These are phyloP conservation scores for Anorthoa munda DNA, from an alignment of 2,888 invertebrate species.

Conservation along the genomic window DNA sequence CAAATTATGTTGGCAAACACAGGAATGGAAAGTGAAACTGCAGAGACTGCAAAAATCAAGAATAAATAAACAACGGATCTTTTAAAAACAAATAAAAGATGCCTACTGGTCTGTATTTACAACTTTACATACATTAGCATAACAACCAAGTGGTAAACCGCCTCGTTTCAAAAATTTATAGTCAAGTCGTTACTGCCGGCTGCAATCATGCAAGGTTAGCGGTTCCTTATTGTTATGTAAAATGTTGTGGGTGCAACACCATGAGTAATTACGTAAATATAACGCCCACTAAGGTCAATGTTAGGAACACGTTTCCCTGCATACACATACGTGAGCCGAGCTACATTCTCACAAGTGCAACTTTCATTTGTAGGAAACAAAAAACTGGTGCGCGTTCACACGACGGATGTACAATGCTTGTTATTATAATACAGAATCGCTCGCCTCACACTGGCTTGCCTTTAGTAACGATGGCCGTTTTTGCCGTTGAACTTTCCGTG, in stretches of 20 bases:
- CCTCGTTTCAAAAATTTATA: conserved; percentile 23
- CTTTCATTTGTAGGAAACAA: conserved; percentile 89
- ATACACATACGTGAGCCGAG: conserved; percentile 70
- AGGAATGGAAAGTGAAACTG: conserved; percentile 63
- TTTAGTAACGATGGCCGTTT: conserved; percentile 70
- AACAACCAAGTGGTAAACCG: not conserved
- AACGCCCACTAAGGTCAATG: conserved; percentile 80
- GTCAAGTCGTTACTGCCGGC: conserved; percentile 1
- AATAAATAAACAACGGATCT: conserved; percentile 6
- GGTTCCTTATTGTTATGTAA: conserved; percentile 43
- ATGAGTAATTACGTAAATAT: conserved; percentile 64
- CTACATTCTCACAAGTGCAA: conserved; percentile 87
- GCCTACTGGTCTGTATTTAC: not conserved
- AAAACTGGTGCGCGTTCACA: conserved; percentile 87
- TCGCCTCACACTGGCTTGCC: conserved; percentile 58
- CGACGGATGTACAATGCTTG: conserved; percentile 77
- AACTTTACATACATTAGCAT: conserved; percentile 17
- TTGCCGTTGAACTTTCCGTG: conserved; percentile 81
- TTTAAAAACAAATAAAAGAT: conserved; percentile 10
- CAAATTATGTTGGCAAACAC: conserved; percentile 50
- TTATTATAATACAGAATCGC: conserved; percentile 76
- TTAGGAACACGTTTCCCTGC: conserved; percentile 83
- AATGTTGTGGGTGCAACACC: conserved; percentile 48
- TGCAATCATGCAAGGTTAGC: conserved; percentile 32
- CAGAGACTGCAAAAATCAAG: conserved; percentile 26